A percentile compares a stretch with the other conserved stretches of the same genome.
These are phyloP conservation scores for Orthonevra nobilis DNA, from an alignment of 2,888 invertebrate genomes.

Conservation along the genomic window DNA sequence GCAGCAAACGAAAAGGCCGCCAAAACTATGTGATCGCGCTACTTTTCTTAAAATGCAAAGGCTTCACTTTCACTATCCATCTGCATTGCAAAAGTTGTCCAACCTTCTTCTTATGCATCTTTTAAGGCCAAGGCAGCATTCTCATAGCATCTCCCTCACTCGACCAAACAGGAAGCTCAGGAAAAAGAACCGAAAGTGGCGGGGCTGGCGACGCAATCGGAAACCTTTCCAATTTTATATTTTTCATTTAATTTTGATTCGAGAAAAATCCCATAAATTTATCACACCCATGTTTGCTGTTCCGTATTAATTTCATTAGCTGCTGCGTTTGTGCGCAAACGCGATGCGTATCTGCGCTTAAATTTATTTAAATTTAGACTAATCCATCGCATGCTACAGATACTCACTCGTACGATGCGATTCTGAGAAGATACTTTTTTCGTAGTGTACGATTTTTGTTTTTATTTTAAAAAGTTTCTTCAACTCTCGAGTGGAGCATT, in stretches of 20 bases:
- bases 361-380: slow-evolving; percentile 53
- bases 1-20: slow-evolving; percentile 24
- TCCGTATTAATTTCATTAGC: background rate
- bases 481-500: slow-evolving; percentile 19
- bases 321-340: slow-evolving; percentile 46
- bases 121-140: slow-evolving; percentile 58
- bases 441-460: too few relatives aligned
- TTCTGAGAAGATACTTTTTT: too few relatives aligned
- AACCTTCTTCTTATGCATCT: slow-evolving; percentile 53
- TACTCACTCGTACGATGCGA: too few relatives aligned
- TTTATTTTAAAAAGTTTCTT: too few relatives aligned
- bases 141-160: slow-evolving; percentile 18
- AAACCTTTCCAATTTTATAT: slow-evolving; percentile 28
- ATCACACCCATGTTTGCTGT: slow-evolving; percentile 1
- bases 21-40: slow-evolving; percentile 1
- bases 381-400: slow-evolving; percentile 40
- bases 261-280: too few relatives aligned
- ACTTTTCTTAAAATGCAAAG: slow-evolving; percentile 21
- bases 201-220: too few relatives aligned
- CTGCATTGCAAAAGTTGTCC: slow-evolving; percentile 35
- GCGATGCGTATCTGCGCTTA: slow-evolving; percentile 51
- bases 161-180: slow-evolving; percentile 47
- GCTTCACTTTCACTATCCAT: slow-evolving; percentile 62
- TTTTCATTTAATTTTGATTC: too few relatives aligned
- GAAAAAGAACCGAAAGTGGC: slow-evolving; percentile 42